phyloP scores from a whole-genome alignment of 1,140 invertebrate species.

The Drosophila azteca region DNA sequence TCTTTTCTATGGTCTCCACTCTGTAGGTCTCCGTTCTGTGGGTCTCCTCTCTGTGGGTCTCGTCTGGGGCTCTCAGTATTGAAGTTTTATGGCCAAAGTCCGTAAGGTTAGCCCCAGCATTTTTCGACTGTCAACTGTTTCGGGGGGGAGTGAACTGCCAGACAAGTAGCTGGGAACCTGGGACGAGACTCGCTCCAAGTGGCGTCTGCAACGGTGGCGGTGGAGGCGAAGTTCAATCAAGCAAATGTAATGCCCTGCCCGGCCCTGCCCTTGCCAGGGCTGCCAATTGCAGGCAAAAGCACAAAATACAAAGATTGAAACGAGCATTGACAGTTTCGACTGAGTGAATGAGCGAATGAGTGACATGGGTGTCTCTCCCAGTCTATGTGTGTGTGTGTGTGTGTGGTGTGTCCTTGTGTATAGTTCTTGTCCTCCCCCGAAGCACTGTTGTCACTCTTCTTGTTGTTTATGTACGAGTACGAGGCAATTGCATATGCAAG shows the following conservation, averaged over 20 bases:
- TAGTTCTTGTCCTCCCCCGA: constrained; percentile 6
- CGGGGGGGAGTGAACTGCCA: background rate
- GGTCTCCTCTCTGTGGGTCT: constrained; percentile 12
- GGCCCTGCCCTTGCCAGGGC: constrained; percentile 50
- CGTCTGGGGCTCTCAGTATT: constrained; percentile 20
- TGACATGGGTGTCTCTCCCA: constrained; percentile 42
- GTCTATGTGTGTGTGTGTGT: constrained; percentile 14
- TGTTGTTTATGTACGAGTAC: constrained; percentile 44
- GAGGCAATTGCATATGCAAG: constrained; percentile 49
- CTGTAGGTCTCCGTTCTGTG: too few species aligned
- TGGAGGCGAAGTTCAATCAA: constrained; percentile 68
- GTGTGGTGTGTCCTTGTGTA: constrained; percentile 1
- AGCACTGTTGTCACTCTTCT: constrained; percentile 23
- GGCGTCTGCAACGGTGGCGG: background rate
- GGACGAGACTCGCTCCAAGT: constrained; percentile 3
- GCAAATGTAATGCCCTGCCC: constrained; percentile 73
- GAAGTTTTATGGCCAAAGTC: constrained; percentile 44
- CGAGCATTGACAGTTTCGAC: constrained; percentile 72
- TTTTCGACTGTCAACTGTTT: constrained; percentile 22
- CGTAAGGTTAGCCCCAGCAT: constrained; percentile 4
- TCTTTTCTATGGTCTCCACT: background rate
- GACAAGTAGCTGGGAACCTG: too few species aligned
- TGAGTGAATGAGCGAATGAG: constrained; percentile 66
- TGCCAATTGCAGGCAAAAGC: constrained; percentile 73
- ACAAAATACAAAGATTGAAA: constrained; percentile 74